These are phyloP conservation scores for Diorhabda elongata DNA, from an alignment of 1,140 invertebrate species.

Conservation along the genomic window DNA sequence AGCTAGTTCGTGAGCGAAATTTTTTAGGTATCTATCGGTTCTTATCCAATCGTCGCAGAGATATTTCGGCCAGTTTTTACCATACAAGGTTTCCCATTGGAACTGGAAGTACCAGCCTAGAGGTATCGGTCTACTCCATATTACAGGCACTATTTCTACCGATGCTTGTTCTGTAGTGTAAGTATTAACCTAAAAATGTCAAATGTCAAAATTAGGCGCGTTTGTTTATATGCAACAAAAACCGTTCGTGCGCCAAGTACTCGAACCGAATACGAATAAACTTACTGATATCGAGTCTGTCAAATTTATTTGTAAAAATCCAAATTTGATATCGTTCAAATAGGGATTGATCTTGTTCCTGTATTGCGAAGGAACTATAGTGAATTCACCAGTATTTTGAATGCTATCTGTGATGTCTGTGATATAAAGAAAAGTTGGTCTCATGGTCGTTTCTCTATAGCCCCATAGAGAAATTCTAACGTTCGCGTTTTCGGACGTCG, in stretches of 20 bases:
- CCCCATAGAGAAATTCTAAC: constrained; percentile 82
- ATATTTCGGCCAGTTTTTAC: constrained; percentile 71
- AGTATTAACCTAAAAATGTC: constrained; percentile 11
- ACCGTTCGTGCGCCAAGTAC: not conserved
- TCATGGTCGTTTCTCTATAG: constrained; percentile 77
- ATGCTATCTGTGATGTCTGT: constrained; percentile 38
- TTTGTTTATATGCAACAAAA: not conserved
- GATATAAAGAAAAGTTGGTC: constrained; percentile 62
- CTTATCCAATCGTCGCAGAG: constrained; percentile 87
- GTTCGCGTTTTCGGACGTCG: constrained; percentile 67
- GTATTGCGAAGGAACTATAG: constrained; percentile 47
- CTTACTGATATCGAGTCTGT: constrained; percentile 67
- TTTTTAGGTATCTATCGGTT: constrained; percentile 78
- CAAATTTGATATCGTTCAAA: constrained; percentile 74
- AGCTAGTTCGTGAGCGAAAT: constrained; percentile 80
- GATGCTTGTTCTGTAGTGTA: constrained; percentile 6
- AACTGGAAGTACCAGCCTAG: constrained; percentile 87
- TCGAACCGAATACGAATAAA: not conserved
- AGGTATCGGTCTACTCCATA: constrained; percentile 90
- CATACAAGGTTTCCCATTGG: constrained; percentile 78
- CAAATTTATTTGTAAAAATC: constrained; percentile 86
- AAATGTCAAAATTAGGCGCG: not conserved
- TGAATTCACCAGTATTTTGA: constrained; percentile 41
- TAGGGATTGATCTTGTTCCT: constrained; percentile 64
- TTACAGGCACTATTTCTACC: constrained; percentile 66